Evolutionary conservation across 2,888 invertebrate genomes (phyloP).

Genomic region (Asteroscopus sphinx): DNA sequence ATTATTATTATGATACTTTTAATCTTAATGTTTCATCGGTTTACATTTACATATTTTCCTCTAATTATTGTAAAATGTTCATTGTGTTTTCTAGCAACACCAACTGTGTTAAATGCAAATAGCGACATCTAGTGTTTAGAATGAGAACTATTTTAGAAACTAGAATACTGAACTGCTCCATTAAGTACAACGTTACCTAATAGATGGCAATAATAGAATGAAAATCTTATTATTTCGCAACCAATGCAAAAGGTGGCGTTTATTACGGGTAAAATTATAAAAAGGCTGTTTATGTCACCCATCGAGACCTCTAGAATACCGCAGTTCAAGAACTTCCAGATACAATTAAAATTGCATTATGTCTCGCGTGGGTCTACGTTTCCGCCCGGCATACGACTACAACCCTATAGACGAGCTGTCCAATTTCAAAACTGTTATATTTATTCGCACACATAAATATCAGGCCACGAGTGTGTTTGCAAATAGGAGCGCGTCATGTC

Average conservation of each 20-base stretch:
- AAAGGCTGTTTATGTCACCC: too few species aligned
- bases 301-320: too few species aligned
- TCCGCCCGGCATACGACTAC: too few species aligned
- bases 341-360: too few species aligned
- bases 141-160: background rate
- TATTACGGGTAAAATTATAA: background rate
- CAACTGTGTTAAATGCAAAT: background rate
- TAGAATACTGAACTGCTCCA: rapidly evolving
- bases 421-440: too few species aligned
- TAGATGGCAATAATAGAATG: constrained; percentile 13
- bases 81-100: constrained; percentile 39
- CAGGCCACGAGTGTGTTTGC: too few species aligned
- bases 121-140: constrained; percentile 40
- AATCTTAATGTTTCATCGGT: background rate
- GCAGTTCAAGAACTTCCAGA: too few species aligned
- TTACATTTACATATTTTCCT: background rate
- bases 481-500: too few species aligned
- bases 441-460: too few species aligned
- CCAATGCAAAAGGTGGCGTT: constrained; percentile 13
- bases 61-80: background rate
- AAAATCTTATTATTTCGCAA: background rate
- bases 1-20: background rate
- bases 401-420: too few species aligned
- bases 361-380: too few species aligned
- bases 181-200: rapidly evolving